Conservation (phyloP, 2,797 vertebrate genomes). For the Silurus lanzhouensis region DNA sequence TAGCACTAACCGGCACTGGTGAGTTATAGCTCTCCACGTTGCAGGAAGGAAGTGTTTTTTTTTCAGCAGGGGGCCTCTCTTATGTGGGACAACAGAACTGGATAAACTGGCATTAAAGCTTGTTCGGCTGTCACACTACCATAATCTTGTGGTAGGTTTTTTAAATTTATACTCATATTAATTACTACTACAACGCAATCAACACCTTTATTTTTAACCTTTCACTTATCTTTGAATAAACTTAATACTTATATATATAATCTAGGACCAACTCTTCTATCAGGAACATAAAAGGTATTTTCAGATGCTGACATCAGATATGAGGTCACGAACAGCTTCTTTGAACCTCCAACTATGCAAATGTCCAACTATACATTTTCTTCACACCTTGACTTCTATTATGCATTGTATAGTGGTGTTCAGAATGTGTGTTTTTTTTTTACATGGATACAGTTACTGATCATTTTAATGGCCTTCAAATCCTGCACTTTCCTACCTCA, state of each 20-base stretch:
- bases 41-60: slow-evolving; percentile 28
- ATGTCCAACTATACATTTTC: neutral
- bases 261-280: neutral
- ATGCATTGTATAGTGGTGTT: neutral
- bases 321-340: neutral
- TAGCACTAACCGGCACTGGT: slow-evolving; percentile 35
- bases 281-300: neutral
- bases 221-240: too few relatives aligned
- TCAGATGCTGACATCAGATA: neutral
- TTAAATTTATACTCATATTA: neutral
- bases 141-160: neutral
- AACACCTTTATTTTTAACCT: too few relatives aligned
- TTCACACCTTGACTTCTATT: neutral
- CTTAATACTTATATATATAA: neutral
- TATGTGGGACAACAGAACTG: slow-evolving; percentile 4
- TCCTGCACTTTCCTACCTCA: neutral
- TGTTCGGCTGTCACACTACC: neutral
- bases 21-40: slow-evolving; percentile 31
- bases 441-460: neutral
- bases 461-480: neutral
- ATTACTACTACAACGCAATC: neutral
- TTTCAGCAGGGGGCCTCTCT: neutral
- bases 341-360: neutral
- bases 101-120: slow-evolving; percentile 29
- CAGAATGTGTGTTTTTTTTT: neutral